These are phyloP conservation scores for Mesoligia furuncula DNA, from an alignment of 2,888 invertebrate genomes.

Conservation along the genomic window DNA sequence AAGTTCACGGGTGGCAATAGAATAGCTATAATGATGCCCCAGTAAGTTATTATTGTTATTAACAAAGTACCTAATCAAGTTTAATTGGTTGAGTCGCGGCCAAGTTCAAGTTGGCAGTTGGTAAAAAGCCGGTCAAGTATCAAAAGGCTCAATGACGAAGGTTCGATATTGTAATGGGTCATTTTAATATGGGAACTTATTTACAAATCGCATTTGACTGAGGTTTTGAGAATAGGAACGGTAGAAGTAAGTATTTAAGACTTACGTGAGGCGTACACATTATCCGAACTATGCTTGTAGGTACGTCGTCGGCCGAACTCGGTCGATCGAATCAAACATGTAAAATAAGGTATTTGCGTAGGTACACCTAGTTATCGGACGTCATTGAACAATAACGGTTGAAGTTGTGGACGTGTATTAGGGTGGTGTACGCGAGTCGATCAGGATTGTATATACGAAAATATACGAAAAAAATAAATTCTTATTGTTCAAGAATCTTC, in stretches of 20 bases:
- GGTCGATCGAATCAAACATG: background rate
- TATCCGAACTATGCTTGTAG: no score
- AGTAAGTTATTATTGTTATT: slow-evolving; percentile 63
- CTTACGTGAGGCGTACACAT: background rate
- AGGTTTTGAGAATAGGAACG: background rate
- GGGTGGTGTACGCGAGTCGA: background rate
- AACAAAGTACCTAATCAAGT: slow-evolving; percentile 67
- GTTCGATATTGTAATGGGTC: background rate
- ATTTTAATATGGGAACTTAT: background rate
- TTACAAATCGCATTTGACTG: background rate
- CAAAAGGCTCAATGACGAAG: slow-evolving; percentile 15
- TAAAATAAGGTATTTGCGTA: background rate
- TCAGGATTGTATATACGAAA: background rate
- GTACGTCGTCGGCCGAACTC: background rate
- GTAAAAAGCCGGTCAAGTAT: slow-evolving; percentile 62
- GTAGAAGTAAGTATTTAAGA: background rate
- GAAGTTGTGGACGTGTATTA: background rate
- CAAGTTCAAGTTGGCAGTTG: slow-evolving; percentile 81
- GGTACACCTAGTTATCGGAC: background rate
- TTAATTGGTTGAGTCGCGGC: slow-evolving; percentile 70
- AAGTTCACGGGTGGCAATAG: slow-evolving; percentile 57
- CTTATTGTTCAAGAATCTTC: background rate
- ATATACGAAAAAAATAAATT: background rate
- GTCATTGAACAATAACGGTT: background rate
- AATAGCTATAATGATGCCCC: slow-evolving; percentile 52